Base-by-base conservation (phyloP, 1,140 invertebrate genomes). In the Drosophila miranda region DNA sequence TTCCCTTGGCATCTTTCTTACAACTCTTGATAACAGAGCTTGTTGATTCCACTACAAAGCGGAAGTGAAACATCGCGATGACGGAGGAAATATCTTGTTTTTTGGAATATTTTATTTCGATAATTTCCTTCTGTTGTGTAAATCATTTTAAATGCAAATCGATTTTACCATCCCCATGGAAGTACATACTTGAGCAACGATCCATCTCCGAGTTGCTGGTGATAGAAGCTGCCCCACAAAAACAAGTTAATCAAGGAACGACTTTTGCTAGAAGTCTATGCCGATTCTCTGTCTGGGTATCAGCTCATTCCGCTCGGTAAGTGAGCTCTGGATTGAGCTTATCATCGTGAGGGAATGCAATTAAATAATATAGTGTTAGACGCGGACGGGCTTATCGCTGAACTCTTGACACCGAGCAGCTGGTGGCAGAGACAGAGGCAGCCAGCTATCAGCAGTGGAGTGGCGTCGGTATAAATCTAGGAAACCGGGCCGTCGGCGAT, bases 341-440 rank as follows among this genome's bases (percentile, higher is more conserved):
- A 71, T 71, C 68, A 71, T 38, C 26, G 11, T 19, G 23, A 6
- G 14, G 14, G 23, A 30, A 44, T 66, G 54, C 23, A 66, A 34
- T 57, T 13, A 34, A 38, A 57, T 34, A 57, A 42, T 46, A 42
- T 34, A 55, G 19, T 34, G 19, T 34, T 51, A 38, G 45, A 41
- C 23, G 21, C 23, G 42, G 42, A 23, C 46, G 6, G 44, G 46
- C 75, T 63, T 80, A 80, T 81, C 77, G 43, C 43, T 87, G 82
- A 86, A 87, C 82, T 75, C 57, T 78, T 87, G 82, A 71, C 82
- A 69, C 56, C 62, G 38, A 75, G 78, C 60, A 11, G 44, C 46
- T 59, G 54, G 3, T 14, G 49, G 55, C 46, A 70, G 14, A 38
- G 8, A 11, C 14, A 42, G 8, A 16, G 42, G 26, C 34, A 60